phyloP scores from a whole-genome alignment of 2,797 vertebrate species.

The Morelia viridis region DNA sequence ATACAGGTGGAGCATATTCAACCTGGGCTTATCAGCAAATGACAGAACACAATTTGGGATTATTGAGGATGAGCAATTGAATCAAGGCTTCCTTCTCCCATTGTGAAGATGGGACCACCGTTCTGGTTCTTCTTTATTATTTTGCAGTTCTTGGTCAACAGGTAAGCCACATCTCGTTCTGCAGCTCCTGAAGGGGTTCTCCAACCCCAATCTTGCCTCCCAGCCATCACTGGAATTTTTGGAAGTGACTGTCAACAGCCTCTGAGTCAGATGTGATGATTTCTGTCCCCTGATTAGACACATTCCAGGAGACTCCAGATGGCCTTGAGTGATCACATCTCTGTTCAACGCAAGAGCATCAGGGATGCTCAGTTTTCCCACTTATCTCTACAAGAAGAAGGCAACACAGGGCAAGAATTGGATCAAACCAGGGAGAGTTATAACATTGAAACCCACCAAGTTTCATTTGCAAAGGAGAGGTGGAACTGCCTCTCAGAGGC shows the following conservation, averaged over 20 bases:
- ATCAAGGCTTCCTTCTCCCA: not conserved
- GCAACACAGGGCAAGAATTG: not conserved
- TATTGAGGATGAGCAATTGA: too few relatives aligned
- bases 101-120: not conserved
- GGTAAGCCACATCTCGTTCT: not conserved
- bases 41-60: too few relatives aligned
- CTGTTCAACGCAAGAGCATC: not conserved
- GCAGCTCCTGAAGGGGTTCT: not conserved
- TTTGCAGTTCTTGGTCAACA: not conserved
- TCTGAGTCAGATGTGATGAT: not conserved
- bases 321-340: not conserved
- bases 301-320: constrained; percentile 1
- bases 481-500: not conserved
- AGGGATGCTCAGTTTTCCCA: not conserved
- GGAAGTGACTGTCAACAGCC: not conserved
- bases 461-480: not conserved
- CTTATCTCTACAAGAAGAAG: not conserved
- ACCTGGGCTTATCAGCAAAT: too few relatives aligned
- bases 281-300: constrained; percentile 9
- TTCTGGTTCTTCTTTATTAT: not conserved
- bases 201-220: not conserved
- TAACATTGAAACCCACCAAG: not conserved
- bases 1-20: too few relatives aligned
- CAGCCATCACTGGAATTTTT: not conserved
- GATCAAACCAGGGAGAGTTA: not conserved